phyloP scores from a whole-genome alignment of 2,797 vertebrate genomes.

The Agapornis canus region DNA sequence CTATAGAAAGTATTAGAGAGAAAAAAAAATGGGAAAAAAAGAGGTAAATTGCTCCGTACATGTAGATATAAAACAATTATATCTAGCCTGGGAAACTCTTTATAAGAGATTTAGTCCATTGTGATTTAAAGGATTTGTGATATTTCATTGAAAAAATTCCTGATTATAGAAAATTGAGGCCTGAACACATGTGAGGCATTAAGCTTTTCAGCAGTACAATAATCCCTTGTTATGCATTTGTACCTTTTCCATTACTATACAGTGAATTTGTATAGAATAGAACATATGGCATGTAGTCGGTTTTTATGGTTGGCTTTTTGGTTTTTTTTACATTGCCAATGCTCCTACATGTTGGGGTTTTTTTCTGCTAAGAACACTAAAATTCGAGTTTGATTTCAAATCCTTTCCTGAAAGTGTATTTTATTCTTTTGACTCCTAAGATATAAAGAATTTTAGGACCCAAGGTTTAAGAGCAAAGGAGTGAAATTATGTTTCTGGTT shows the following conservation, averaged over 20 bases:
- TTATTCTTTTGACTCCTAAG: background rate
- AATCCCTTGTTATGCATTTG: conserved; percentile 49
- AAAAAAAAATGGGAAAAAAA: background rate
- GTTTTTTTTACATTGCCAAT: background rate
- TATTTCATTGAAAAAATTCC: conserved; percentile 54
- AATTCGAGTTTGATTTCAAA: conserved; percentile 25
- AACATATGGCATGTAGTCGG: conserved; percentile 20
- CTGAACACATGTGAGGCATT: conserved; percentile 31
- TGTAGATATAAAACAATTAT: background rate
- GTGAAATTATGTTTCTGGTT: background rate
- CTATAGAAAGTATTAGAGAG: background rate
- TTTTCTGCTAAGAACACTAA: conserved; percentile 25
- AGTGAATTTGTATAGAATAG: conserved; percentile 41
- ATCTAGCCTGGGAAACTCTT: background rate
- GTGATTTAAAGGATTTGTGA: conserved; percentile 46
- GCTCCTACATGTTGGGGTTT: background rate
- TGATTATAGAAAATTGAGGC: conserved; percentile 24
- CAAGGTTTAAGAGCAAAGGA: background rate
- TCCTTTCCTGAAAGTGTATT: conserved; percentile 13
- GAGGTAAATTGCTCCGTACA: background rate
- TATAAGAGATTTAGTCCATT: background rate
- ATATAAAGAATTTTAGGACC: background rate
- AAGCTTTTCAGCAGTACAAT: conserved; percentile 36
- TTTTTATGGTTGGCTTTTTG: background rate
- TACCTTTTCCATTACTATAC: conserved; percentile 5